Evolutionary conservation across 2,888 invertebrate genomes (phyloP).

Genomic region (Dryadula phaetusa): DNA sequence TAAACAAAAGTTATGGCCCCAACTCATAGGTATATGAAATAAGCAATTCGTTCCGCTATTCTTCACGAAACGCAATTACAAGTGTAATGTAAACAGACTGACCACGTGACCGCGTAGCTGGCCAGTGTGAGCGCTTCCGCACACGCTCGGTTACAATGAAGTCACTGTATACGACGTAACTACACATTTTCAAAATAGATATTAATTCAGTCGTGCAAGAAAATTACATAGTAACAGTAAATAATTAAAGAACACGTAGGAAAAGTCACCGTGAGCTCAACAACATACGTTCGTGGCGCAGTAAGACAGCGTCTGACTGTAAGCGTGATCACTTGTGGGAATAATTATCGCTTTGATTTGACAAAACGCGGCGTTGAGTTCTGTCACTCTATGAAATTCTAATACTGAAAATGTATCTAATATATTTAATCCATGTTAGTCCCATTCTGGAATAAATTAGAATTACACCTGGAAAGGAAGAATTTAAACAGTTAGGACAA

Average conservation of each 20-base stretch:
- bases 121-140: background rate
- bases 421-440: too few species aligned
- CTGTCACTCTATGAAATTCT: too few species aligned
- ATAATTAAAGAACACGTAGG: background rate
- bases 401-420: too few species aligned
- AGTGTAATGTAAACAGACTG: background rate
- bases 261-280: background rate
- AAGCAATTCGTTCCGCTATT: background rate
- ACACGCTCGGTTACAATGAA: background rate
- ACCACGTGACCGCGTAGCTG: background rate
- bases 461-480: too few species aligned
- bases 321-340: too few species aligned
- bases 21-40: background rate
- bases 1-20: too few species aligned
- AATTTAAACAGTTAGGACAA: too few species aligned
- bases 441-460: too few species aligned
- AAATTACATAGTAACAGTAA: conserved; percentile 13
- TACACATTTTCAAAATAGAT: conserved; percentile 8
- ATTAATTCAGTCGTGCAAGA: conserved; percentile 8
- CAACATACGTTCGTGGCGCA: background rate
- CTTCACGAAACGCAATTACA: background rate
- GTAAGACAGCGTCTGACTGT: too few species aligned
- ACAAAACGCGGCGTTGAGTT: too few species aligned
- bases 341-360: too few species aligned
- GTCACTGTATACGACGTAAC: background rate